These are phyloP conservation scores for Radopholus similis DNA, from an alignment of 1,140 invertebrate species.

Conservation along the genomic window DNA sequence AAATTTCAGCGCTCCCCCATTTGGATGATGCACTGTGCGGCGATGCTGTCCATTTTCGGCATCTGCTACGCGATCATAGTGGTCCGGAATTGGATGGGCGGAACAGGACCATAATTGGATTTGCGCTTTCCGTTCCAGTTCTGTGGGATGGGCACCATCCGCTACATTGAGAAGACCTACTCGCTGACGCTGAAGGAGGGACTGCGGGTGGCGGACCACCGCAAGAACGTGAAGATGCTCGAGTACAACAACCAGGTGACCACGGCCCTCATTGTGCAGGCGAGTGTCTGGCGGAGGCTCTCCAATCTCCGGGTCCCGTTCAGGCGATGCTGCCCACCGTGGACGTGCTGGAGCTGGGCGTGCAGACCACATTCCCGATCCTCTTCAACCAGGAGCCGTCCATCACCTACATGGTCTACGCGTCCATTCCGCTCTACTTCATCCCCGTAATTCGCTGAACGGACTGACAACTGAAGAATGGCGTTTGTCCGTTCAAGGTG, in stretches of 20 bases:
- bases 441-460: constrained; percentile 20
- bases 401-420: constrained; percentile 13
- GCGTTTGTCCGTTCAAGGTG: no score
- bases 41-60: constrained; percentile 10
- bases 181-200: neutral
- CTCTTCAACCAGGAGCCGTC: neutral
- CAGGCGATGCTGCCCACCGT: constrained; percentile 15
- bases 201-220: neutral
- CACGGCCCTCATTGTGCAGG: constrained; percentile 13
- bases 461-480: no score
- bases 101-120: no score
- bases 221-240: constrained; percentile 7
- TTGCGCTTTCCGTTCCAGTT: no score
- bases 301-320: neutral
- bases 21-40: constrained; percentile 7
- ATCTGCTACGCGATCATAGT: constrained; percentile 11
- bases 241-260: constrained; percentile 19
- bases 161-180: neutral
- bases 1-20: neutral
- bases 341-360: constrained; percentile 7
- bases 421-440: constrained; percentile 15
- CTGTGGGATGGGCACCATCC: neutral
- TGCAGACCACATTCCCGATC: constrained; percentile 6
- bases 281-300: no score
- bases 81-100: neutral